Evolutionary conservation across 2,797 vertebrate species (phyloP).

Genomic region (Xiphorhynchus erythropygius): DNA sequence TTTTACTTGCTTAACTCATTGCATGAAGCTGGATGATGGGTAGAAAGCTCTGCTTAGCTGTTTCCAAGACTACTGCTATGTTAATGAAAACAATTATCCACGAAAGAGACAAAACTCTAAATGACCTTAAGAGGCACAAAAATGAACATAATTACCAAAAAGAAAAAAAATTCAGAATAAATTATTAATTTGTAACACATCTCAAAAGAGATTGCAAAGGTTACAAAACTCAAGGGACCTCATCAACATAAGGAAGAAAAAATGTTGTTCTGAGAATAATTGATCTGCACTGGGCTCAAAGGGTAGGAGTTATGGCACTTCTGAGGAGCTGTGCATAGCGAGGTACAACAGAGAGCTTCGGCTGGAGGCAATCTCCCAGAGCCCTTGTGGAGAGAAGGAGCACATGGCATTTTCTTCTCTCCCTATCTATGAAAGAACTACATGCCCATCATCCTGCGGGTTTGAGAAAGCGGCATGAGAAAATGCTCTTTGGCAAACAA

Average conservation of each 20-base stretch:
- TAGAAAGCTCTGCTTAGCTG: neutral
- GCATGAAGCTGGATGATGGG: neutral
- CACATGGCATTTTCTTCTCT: neutral
- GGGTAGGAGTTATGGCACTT: neutral
- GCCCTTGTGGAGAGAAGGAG: neutral
- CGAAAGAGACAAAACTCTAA: neutral
- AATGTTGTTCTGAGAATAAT: neutral
- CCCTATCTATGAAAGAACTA: neutral
- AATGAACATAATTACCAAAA: neutral
- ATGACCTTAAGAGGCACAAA: neutral
- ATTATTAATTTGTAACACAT: neutral
- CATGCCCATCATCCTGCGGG: neutral
- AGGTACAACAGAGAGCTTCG: neutral
- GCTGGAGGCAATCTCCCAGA: neutral
- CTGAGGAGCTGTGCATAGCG: neutral
- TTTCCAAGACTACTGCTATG: constrained; percentile 40
- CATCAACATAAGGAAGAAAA: neutral
- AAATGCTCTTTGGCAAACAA: neutral
- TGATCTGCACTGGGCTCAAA: neutral
- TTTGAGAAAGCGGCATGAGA: neutral
- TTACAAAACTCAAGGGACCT: neutral
- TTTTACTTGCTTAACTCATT: neutral
- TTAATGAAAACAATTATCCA: constrained; percentile 9
- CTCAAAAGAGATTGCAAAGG: neutral
- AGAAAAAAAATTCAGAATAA: neutral